Conservation (phyloP, 2,797 vertebrate species). For the Hyperoplus immaculatus region DNA sequence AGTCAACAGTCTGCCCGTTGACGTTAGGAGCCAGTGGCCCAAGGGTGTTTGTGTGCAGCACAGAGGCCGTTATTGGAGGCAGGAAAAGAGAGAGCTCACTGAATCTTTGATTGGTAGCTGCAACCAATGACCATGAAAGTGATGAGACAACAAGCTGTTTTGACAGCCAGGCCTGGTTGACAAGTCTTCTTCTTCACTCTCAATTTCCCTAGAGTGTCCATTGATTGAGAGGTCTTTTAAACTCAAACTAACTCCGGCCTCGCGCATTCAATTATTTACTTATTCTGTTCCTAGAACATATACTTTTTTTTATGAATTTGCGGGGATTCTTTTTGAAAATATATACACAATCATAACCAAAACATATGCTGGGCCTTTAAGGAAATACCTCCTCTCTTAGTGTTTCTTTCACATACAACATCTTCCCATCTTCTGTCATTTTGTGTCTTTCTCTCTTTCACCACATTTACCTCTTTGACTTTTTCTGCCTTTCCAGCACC, state of each 20-base stretch:
- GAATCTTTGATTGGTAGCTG: constrained; percentile 66
- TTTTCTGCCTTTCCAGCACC: constrained; percentile 85
- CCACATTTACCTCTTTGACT: not conserved
- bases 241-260: constrained; percentile 1
- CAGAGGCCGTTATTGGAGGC: constrained; percentile 39
- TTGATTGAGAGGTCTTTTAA: constrained; percentile 28
- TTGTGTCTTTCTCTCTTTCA: not conserved
- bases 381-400: not conserved
- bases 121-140: constrained; percentile 50
- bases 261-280: constrained; percentile 1
- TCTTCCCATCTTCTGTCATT: constrained; percentile 4
- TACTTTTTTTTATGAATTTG: not conserved
- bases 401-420: not conserved
- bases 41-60: constrained; percentile 19
- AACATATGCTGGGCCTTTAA: not conserved
- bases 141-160: constrained; percentile 37
- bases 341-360: not conserved
- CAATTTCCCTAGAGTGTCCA: constrained; percentile 12
- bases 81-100: constrained; percentile 41
- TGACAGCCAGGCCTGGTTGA: constrained; percentile 41
- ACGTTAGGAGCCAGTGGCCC: constrained; percentile 23
- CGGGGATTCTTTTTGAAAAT: constrained; percentile 10
- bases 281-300: not conserved
- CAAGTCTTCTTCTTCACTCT: constrained; percentile 12
- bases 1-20: constrained; percentile 36